These are phyloP conservation scores for Lagopus muta DNA, from an alignment of 2,113 vertebrate species.

Conservation along the genomic window DNA sequence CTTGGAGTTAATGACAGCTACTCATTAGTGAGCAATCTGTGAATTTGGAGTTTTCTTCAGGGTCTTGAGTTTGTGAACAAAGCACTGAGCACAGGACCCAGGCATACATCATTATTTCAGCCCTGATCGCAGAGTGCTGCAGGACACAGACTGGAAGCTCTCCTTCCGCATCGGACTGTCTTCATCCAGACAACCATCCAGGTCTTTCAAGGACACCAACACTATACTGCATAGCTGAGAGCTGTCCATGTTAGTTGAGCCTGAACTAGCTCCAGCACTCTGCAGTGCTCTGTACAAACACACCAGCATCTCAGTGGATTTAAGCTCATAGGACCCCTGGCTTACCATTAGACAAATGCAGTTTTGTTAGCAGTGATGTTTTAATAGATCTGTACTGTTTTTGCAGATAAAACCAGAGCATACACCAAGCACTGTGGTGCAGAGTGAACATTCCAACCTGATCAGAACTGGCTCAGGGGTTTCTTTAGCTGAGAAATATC, in stretches of 20 bases:
- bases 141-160: background rate
- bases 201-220: constrained; percentile 44
- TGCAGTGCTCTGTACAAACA: background rate
- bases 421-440: background rate
- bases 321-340: constrained; percentile 18
- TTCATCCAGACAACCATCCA: constrained; percentile 20
- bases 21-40: background rate
- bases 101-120: background rate
- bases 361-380: constrained; percentile 32
- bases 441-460: background rate
- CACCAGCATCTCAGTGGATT: background rate
- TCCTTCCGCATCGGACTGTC: background rate
- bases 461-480: background rate
- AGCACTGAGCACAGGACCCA: background rate
- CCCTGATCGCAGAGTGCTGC: background rate
- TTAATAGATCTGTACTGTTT: background rate
- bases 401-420: constrained; percentile 26
- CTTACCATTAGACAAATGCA: background rate
- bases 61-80: background rate
- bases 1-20: background rate
- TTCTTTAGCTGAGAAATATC: background rate
- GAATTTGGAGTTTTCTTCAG: background rate
- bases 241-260: background rate
- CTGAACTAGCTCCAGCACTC: background rate
- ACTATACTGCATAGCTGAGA: background rate